Evolutionary conservation across 2,888 invertebrate species (phyloP), one percentile per base, ranked within the genome.

Genomic region (Tromatobia lineatoria): DNA sequence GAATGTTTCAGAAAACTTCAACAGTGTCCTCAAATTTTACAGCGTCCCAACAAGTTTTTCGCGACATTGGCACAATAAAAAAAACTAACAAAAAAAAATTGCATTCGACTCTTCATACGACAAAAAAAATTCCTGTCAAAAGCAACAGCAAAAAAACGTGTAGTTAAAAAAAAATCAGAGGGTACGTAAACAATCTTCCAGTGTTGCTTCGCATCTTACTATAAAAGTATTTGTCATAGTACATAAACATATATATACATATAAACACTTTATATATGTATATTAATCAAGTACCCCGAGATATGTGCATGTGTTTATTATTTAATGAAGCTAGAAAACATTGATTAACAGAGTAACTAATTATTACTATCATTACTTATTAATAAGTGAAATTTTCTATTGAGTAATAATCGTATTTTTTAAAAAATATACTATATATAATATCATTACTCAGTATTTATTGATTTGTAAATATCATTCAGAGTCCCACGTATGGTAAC

Each of bases 121-220:
- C 59, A 66, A n/a, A 29, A 67, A 50, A 73, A 80, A 82, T 52
- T 75, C 34, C 10, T 50, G 47, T 11, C 50, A 23, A 73, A 6
- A 20, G 20, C 52, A 47, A 61, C 11, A 42, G 6, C 29, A 29
- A 29, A 66, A 71, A 67, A 47, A 57, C 61, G 78, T 78, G 59
- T 57, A 59, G 47, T 73, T 18, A 47, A 61, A 73, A 78, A 82
- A 85, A 80, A 86, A 87, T 80, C 86, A 85, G 88, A 91, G 89
- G 92, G 92, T 93, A 93, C 91, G 92, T 93, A 93, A 92, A 89
- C 85, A 83, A 90, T 89, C 87, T 89, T 89, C 91, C 88, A 92
- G 89, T 91, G 91, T 93, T 92, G 92, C 93, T 91, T 92, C 91
- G 92, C 92, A 93, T 93, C 89, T 91, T 91, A 90, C 86, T 64